These are phyloP conservation scores for Theristicus caerulescens DNA, from an alignment of 2,113 vertebrate genomes.

Conservation along the genomic window DNA sequence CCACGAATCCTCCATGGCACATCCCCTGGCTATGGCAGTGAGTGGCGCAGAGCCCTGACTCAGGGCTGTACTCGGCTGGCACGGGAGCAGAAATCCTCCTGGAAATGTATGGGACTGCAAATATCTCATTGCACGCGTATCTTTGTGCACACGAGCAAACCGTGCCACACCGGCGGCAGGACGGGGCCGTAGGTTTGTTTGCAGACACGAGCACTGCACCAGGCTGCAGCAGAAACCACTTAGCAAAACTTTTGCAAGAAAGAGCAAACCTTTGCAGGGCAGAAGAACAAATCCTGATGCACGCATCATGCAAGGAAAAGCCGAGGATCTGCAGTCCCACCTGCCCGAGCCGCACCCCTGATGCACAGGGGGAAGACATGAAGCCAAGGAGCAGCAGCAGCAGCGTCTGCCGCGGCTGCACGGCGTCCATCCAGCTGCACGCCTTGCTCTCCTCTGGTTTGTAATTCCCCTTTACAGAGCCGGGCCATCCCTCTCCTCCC, in stretches of 20 bases:
- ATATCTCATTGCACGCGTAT: rapidly evolving
- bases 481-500: not conserved
- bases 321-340: not conserved
- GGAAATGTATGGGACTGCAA: rapidly evolving
- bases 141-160: rapidly evolving
- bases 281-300: not conserved
- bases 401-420: not conserved
- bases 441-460: not conserved
- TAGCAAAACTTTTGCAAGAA: not conserved
- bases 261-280: not conserved
- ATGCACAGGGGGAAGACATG: rapidly evolving
- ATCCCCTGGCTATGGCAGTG: too few relatives aligned
- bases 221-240: not conserved
- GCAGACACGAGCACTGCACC: not conserved
- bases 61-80: rapidly evolving
- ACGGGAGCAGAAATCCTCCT: not conserved
- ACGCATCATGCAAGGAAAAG: not conserved
- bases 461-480: not conserved
- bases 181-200: too few relatives aligned
- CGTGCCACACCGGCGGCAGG: not conserved
- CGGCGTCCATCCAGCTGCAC: not conserved
- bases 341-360: not conserved
- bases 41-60: not conserved
- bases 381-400: not conserved
- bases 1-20: not conserved